Evolutionary conservation across 2,797 vertebrate species (phyloP), one percentile per base, ranked within the genome.

Genomic region (Nannoperca australis): DNA sequence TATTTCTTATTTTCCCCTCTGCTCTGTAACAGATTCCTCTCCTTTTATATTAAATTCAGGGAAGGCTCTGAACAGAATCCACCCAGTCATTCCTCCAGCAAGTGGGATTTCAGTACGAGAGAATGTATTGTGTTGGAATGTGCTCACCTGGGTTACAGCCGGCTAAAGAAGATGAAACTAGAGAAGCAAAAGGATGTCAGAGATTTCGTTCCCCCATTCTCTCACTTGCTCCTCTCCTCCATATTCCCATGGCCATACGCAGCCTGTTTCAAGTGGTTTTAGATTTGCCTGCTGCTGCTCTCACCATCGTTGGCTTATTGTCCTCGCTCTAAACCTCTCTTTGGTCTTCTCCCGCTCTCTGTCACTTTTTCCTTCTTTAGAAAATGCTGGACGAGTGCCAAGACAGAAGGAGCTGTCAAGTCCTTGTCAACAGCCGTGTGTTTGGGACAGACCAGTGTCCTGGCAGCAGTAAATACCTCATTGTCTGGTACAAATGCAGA

Each of bases 311-410:
- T 78, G 67, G 60, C 73, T 89, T 79, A 83, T 89, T 91, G 82
- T 86, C 81, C 78, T 73, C 76, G 66, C 53, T 81, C 77, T 87
- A 81, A 89, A 78, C 18, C 30, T 82, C 47, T 78, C 85, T 88
- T 84, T 85, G 79, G 75, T 85, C 74, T 78, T 69, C 56, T 85
- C 81, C 7, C 14, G 1, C 77, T 81, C 74, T 75, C 54, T 87
- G 81, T 80, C 76, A 78, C 63, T 81, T 66, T 90, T 74, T 82
- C 72, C 79, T 58, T 68, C 82, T 88, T 88, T 88, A 97, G 97
- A 97, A 97, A 94, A 96, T 97, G 95, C 92, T 96, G 95, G 96
- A 97, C 18, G 96, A 97, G 91, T 97, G 97, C 93, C 96, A 97
- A 84, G 96, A 97, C 95, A 95, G 96, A 88, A 92, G 96, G 89